Conservation (phyloP, 2,113 vertebrate species). For the Oophaga pumilio region DNA sequence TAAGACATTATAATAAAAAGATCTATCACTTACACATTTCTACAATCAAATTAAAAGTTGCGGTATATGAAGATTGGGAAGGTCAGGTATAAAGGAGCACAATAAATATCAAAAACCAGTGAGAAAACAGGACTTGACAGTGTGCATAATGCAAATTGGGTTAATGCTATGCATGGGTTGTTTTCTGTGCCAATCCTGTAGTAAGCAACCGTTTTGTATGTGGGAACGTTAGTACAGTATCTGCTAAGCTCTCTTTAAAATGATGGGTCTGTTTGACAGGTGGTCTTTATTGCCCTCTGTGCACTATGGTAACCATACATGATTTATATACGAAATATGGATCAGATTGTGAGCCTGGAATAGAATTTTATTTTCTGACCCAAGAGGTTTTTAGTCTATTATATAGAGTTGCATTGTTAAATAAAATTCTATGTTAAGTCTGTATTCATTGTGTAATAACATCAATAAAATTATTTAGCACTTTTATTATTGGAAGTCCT, state of each 20-base stretch:
- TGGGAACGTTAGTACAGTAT: background rate
- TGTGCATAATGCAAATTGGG: background rate
- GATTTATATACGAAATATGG: background rate
- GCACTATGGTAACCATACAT: background rate
- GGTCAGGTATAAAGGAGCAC: no score
- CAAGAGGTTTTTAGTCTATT: background rate
- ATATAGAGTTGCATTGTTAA: background rate
- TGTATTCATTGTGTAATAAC: background rate
- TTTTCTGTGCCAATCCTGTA: background rate
- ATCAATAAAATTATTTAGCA: background rate
- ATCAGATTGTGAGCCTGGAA: background rate
- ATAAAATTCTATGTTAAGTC: background rate
- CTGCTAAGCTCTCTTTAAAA: background rate
- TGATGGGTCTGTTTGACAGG: background rate
- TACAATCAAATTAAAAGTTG: background rate
- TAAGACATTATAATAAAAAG: background rate
- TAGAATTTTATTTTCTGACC: background rate
- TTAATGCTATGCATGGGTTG: slow-evolving; percentile 14
- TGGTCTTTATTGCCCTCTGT: background rate
- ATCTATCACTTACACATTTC: background rate
- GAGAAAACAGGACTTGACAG: background rate
- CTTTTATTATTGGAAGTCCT: background rate
- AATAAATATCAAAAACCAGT: background rate
- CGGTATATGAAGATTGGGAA: background rate
- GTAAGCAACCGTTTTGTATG: background rate